Evolutionary conservation across 1,140 invertebrate species (phyloP).

Genomic region (Caligus rogercresseyi): DNA sequence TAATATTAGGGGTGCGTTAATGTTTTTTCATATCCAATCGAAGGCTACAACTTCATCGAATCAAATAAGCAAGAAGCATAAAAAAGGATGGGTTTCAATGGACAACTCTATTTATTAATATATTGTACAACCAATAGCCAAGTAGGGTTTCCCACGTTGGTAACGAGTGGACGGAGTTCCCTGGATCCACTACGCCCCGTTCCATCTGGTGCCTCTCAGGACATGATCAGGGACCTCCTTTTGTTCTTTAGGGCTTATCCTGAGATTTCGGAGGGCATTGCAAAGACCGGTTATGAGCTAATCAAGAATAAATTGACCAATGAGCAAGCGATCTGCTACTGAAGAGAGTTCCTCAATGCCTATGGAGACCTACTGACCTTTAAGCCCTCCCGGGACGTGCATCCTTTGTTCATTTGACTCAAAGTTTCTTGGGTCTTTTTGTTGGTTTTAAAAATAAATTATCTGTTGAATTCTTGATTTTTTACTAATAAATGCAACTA

Average conservation of each 20-base stretch:
- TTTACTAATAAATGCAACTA: no score
- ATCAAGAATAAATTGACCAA: slow-evolving; percentile 62
- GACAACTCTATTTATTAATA: no score
- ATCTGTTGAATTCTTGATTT: no score
- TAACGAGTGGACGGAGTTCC: slow-evolving; percentile 84
- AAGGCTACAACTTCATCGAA: no score
- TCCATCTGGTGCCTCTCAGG: slow-evolving; percentile 42
- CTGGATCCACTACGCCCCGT: slow-evolving; percentile 89
- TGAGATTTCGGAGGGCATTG: slow-evolving; percentile 52
- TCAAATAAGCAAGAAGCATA: no score
- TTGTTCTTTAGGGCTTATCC: slow-evolving; percentile 61
- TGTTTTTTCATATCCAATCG: no score
- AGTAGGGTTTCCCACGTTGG: slow-evolving; percentile 94
- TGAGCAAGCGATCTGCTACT: slow-evolving; percentile 67
- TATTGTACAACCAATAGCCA: no score
- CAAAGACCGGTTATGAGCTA: slow-evolving; percentile 57
- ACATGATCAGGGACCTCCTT: slow-evolving; percentile 49
- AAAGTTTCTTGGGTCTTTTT: no score
- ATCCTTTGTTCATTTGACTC: background rate
- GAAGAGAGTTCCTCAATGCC: slow-evolving; percentile 34
- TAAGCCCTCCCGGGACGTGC: no score
- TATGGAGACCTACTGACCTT: background rate
- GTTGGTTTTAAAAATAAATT: no score
- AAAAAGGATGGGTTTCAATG: no score
- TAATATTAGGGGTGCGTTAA: no score